Conservation (phyloP, 2,888 invertebrate genomes). For the Rhagium mordax region DNA sequence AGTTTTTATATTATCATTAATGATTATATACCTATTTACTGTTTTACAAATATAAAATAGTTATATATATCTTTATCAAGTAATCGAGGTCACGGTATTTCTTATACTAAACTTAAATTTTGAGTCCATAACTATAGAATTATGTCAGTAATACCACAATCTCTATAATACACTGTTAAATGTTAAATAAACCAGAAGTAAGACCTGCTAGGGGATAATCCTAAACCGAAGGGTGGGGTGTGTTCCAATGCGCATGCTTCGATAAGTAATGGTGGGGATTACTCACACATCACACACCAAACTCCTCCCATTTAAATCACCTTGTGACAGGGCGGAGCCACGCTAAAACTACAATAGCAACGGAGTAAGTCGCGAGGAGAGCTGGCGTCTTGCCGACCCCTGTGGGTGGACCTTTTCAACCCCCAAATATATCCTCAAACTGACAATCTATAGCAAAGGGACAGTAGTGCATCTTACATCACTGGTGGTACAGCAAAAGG, state of each 20-base stretch:
- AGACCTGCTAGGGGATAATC: conserved; percentile 29
- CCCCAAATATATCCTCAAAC: conserved; percentile 62
- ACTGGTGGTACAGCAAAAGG: conserved; percentile 31
- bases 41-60: too few species aligned
- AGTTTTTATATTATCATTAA: too few species aligned
- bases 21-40: too few species aligned
- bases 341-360: conserved; percentile 37
- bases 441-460: conserved; percentile 64
- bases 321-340: conserved; percentile 39
- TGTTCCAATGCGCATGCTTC: conserved; percentile 6
- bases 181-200: conserved; percentile 41
- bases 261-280: conserved; percentile 20
- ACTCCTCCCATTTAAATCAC: conserved; percentile 37
- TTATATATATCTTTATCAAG: neutral
- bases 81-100: neutral
- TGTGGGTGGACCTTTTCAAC: conserved; percentile 61
- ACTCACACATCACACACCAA: conserved; percentile 17
- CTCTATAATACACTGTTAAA: conserved; percentile 45
- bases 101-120: conserved; percentile 5
- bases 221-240: conserved; percentile 22
- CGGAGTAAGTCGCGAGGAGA: conserved; percentile 39
- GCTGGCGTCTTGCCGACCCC: conserved; percentile 54
- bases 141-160: conserved; percentile 47
- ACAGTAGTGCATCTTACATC: conserved; percentile 58
- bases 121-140: conserved; percentile 34